Conservation (phyloP, 2,113 vertebrate species). For the Pitta sordida region DNA sequence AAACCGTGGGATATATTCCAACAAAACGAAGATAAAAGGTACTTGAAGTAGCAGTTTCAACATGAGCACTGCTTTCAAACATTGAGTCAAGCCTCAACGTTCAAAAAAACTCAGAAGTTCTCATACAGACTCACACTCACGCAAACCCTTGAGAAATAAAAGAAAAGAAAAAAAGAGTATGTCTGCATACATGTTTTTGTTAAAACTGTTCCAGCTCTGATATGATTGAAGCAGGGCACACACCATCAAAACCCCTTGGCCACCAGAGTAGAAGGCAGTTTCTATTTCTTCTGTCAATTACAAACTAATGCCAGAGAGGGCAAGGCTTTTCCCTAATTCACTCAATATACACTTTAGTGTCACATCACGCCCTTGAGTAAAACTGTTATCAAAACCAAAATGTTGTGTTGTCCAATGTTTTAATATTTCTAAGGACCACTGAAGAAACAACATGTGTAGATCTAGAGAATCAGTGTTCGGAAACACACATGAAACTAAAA, state of each 20-base stretch:
- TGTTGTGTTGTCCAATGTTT: background rate
- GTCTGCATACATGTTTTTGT: background rate
- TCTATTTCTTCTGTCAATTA: background rate
- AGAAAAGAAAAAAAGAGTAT: background rate
- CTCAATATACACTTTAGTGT: background rate
- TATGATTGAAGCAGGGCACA: background rate
- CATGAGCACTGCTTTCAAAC: background rate
- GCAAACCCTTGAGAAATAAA: background rate
- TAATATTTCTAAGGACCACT: background rate
- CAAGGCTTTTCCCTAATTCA: background rate
- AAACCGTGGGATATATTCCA: background rate
- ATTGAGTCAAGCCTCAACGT: background rate
- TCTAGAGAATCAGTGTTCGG: background rate
- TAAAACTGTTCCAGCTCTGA: background rate
- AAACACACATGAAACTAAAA: slow-evolving; percentile 15
- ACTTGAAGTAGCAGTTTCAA: background rate
- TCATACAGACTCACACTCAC: accelerated
- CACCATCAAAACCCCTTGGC: background rate
- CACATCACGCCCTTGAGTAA: background rate
- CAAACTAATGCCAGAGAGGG: background rate
- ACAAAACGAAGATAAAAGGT: background rate
- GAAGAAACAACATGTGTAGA: background rate
- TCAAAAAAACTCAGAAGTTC: background rate
- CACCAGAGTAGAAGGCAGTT: background rate
- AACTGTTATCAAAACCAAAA: background rate